Base-by-base conservation (phyloP, 2,888 invertebrate genomes). In the Serripes groenlandicus region DNA sequence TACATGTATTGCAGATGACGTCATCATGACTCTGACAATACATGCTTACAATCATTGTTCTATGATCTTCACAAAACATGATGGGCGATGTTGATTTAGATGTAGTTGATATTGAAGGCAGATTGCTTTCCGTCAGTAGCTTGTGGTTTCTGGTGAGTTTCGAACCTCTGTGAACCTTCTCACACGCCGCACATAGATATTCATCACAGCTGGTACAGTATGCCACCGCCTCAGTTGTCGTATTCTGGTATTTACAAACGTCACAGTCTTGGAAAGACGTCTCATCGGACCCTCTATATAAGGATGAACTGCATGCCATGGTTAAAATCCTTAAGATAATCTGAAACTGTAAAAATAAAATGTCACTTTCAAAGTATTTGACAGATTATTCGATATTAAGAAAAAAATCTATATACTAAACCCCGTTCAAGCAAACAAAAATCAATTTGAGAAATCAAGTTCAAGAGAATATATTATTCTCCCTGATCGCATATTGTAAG, bases 21-120 rank as follows among this genome's bases (percentile, higher is more conserved):
- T 62, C 62, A 32, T 34, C 62, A 21, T 62, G 62, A 28, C 34
- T 11, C 34, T 62, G 30, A 62, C 62, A 62, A 34, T 32, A 62
- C 2, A 28, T 21, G 11, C 21, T 32, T 2, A 30, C 26, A 1
- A 5, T n/a, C 32, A 34, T 62, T 3, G 62, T 34, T 62, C 34
- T 62, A 21, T 62, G 62, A 2, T 18, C 11, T 9, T 62, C 62
- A 32, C 62, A 62, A 34, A 28, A 60, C 30, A 60, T 60, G 7
- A 28, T 32, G 11, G 62, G 62, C n/a, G n/a, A 2, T 26, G 30
- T 62, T 32, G 34, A 4, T 62, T 62, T 62, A 2, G 34, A 34
- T 34, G 32, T 62, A n/a, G 28, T 34, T n/a, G 34, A 62, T 11
- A 34, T 21, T n/a, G 62, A 34, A 9, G 23, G 32, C 2, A 62